Base-by-base conservation (phyloP, 2,797 vertebrate genomes). In the Anguilla megastoma region DNA sequence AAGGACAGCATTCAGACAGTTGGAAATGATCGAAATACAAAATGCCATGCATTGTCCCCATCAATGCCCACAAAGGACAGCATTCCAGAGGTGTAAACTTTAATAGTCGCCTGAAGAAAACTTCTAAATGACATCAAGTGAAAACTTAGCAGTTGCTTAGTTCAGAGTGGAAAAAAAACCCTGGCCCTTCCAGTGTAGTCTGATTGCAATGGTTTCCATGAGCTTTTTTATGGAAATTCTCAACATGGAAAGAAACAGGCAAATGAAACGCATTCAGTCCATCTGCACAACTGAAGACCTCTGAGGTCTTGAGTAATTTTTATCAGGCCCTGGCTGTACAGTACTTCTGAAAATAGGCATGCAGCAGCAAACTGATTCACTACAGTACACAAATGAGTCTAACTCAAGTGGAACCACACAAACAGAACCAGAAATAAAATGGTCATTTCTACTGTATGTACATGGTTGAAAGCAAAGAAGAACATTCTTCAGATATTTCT, bases 401-500 rank as follows among this genome's bases (percentile, higher is more conserved):
- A 87, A 83, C 58, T 87, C 58, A 41, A 87, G 86, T n/a, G 41
- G 45, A 50, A 50, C 79, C 52, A 58, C 50, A 56, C 56, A 27
- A 84, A 54, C 9, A 33, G 27, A 84, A 54, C 83, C 27, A 84
- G 63, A 33, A 85, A 66, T 8, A 84, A 85, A 79, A 54, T 27
- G 36, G 24, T 74, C 54, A 48, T 58, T 84, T 84, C 83, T 82
- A 45, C 36, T 80, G 41, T 45, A 80, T 84, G 60, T 69, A 83
- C 80, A 54, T 54, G 83, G 69, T 74, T 60, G 45, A 74, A 54
- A 36, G 52, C 74, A 60, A 85, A 85, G 83, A 52, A 84, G 87
- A 89, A 90, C 87, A 90, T 90, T 90, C 89, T 88, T 86, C 88
- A 85, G 33, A 86, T 87, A 82, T 21, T 91, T 71, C 79, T 86